phyloP scores from a whole-genome alignment of 2,113 vertebrate genomes.

The Elanoides forficatus region DNA sequence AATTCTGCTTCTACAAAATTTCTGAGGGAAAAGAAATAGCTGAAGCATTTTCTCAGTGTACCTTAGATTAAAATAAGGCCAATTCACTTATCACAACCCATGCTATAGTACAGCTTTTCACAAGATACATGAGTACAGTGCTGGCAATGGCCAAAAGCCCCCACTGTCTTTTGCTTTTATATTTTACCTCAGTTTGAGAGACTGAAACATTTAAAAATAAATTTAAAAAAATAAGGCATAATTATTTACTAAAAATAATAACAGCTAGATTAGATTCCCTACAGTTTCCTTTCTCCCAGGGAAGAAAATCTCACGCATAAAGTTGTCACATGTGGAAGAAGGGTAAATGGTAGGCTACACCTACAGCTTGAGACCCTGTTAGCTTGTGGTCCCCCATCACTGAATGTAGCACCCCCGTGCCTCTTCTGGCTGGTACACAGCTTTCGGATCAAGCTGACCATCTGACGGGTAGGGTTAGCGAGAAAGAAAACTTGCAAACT shows the following conservation, averaged over 20 bases:
- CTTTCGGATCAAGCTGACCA: not conserved
- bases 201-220: not conserved
- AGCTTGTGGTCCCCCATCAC: rapidly evolving
- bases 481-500: not conserved
- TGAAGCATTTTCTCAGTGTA: not conserved
- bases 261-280: not conserved
- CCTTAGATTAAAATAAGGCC: not conserved
- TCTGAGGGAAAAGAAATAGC: not conserved
- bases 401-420: too few relatives aligned
- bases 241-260: not conserved
- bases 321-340: not conserved
- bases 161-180: not conserved
- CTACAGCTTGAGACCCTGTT: not conserved
- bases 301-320: not conserved
- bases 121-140: rapidly evolving
- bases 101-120: not conserved
- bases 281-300: not conserved
- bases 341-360: too few relatives aligned
- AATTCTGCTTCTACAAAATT: not conserved
- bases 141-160: not conserved
- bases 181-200: not conserved
- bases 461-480: not conserved
- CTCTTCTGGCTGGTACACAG: not conserved
- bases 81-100: not conserved
- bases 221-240: not conserved